Evolutionary conservation across 92 coral and sea anemone species (phyloP), one percentile per base, ranked within the genome.

Genomic region (Zoanthus gigantus): DNA sequence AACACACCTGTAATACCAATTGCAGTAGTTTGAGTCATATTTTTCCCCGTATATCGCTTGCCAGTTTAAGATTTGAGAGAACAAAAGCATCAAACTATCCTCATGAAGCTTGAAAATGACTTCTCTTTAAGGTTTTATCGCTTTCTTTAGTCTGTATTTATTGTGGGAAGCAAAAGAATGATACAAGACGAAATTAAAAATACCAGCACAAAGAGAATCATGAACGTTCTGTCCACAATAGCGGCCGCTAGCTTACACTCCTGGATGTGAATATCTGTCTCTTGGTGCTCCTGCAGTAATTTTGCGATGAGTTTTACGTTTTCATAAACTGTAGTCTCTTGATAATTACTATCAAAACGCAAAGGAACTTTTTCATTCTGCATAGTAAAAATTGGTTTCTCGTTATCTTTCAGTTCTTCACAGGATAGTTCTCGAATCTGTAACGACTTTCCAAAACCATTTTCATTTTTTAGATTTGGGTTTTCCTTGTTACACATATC

Each of bases 171-270:
- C 65, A 87, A 18, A 2, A 94, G 92, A 47, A 94, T 91, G 34
- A 87, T 17, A 2, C 84, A 7, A 11, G 98, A 91, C 3, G 98
- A 93, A 56, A 89, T 13, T 4, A 84, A 47, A 86, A 94, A 94
- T 31, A 94, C 93, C 29, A 72, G 17, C 13, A 91, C 74, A 89
- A 94, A 94, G 67, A 94, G 37, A 53, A 87, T 16, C 98, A 94
- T 93, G 87, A 94, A 94, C 9, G 94, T 91, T 74, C 96, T 88
- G 83, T 94, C 98, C 14, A 93, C 94, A 63, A 94, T 93, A 57
- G 98, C 94, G 0, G 98, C 95, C 0, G 98, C 98, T 14, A 93
- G 77, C 23, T 95, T 88, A 46, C 96, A 86, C 71, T 94, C 96
- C 1, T 79, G 88, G 0, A 85, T 88, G 5, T 76, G 86, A 7